These are phyloP conservation scores for Littorina saxatilis DNA, from an alignment of 1,140 invertebrate genomes.

Conservation along the genomic window DNA sequence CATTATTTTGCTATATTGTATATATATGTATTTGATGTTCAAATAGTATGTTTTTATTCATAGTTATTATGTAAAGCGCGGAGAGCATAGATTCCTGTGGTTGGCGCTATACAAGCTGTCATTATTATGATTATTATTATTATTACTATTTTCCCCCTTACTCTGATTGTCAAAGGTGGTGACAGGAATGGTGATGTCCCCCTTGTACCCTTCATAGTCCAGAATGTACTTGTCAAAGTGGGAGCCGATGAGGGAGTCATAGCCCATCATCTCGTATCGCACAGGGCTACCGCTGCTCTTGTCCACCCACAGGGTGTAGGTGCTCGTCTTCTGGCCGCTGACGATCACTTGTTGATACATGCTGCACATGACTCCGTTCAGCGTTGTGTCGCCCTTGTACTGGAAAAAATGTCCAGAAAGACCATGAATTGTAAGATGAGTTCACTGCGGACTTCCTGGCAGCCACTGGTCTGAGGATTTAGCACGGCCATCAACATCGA, in stretches of 20 bases:
- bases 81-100: too few relatives aligned
- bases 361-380: constrained; percentile 75
- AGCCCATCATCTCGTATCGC: constrained; percentile 95
- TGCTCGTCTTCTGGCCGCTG: constrained; percentile 88
- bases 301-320: constrained; percentile 81
- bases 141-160: too few relatives aligned
- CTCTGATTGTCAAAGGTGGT: neutral
- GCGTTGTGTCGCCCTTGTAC: neutral
- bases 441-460: too few relatives aligned
- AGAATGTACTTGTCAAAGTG: constrained; percentile 98
- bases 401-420: neutral
- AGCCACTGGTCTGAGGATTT: too few relatives aligned
- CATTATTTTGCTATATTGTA: too few relatives aligned
- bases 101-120: too few relatives aligned
- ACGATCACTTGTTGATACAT: constrained; percentile 85
- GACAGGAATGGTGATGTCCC: constrained; percentile 69
- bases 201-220: constrained; percentile 83
- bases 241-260: constrained; percentile 92
- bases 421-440: too few relatives aligned
- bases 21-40: too few relatives aligned
- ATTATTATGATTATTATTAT: too few relatives aligned
- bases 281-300: constrained; percentile 78
- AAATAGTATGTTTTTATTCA: too few relatives aligned
- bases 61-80: too few relatives aligned
- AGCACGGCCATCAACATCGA: too few relatives aligned